These are phyloP conservation scores for Ophion slaviceki DNA, from an alignment of 2,888 invertebrate species.

Conservation along the genomic window DNA sequence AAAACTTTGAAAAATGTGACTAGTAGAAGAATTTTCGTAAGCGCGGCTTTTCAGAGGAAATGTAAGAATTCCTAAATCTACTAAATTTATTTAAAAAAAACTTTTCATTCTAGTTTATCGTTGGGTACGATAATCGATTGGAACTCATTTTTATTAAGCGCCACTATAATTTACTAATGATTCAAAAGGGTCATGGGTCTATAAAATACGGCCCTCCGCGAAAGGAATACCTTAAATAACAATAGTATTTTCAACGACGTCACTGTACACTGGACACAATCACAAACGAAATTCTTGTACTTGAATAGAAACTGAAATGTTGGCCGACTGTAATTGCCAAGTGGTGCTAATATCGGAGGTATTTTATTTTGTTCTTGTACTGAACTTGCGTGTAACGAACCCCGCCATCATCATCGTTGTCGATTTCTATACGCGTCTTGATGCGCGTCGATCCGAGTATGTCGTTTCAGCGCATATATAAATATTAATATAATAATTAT, in stretches of 20 bases:
- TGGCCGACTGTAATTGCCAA: conserved; percentile 41
- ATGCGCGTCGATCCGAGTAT: background rate
- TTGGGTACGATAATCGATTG: too few relatives aligned
- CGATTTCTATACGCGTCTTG: conserved; percentile 42
- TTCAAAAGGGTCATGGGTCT: too few relatives aligned
- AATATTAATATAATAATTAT: background rate
- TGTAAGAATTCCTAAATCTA: too few relatives aligned
- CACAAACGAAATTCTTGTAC: conserved; percentile 66
- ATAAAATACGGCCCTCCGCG: too few relatives aligned
- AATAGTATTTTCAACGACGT: conserved; percentile 37
- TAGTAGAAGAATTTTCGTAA: too few relatives aligned
- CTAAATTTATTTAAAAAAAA: too few relatives aligned
- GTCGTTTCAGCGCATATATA: conserved; percentile 5
- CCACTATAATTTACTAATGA: too few relatives aligned
- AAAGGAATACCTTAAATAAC: conserved; percentile 37
- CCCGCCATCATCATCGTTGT: conserved; percentile 48
- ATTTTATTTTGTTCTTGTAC: conserved; percentile 68
- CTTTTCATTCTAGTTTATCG: too few relatives aligned
- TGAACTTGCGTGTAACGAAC: conserved; percentile 71
- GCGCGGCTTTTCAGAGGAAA: too few relatives aligned
- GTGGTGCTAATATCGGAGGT: conserved; percentile 55
- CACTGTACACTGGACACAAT: conserved; percentile 52
- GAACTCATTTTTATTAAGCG: too few relatives aligned
- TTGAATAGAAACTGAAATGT: conserved; percentile 43
- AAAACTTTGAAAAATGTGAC: too few relatives aligned